phyloP scores from a whole-genome alignment of 37 sponge, comb jelly and placozoan genomes.

The Petrosia ficiformis region DNA sequence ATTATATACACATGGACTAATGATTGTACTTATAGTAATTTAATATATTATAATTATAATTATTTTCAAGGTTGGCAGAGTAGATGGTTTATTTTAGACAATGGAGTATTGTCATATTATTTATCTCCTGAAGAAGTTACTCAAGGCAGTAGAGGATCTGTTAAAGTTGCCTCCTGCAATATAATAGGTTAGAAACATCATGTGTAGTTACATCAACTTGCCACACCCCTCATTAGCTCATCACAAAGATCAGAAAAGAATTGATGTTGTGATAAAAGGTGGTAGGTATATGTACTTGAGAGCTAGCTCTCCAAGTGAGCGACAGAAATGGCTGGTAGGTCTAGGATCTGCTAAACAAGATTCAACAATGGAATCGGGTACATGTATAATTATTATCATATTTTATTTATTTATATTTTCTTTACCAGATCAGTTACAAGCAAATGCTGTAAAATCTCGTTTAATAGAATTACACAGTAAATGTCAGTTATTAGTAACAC shows the following conservation, averaged over 20 bases:
- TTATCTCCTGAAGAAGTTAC: constrained; percentile 66
- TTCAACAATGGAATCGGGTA: neutral
- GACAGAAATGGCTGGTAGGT: constrained; percentile 90
- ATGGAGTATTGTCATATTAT: constrained; percentile 84
- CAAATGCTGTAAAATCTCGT: constrained; percentile 31
- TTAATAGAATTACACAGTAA: constrained; percentile 55
- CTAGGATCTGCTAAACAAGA: constrained; percentile 72
- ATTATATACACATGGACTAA: no score
- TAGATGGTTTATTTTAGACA: constrained; percentile 82
- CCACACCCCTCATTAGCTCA: constrained; percentile 39
- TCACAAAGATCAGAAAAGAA: constrained; percentile 53
- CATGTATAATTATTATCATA: no score
- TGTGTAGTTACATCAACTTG: neutral
- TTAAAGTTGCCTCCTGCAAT: constrained; percentile 76
- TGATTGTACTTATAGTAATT: no score
- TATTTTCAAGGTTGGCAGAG: constrained; percentile 97
- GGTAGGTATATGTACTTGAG: constrained; percentile 65
- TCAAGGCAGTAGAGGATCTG: constrained; percentile 74
- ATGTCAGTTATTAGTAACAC: constrained; percentile 58
- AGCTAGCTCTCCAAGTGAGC: constrained; percentile 65
- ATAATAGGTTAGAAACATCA: constrained; percentile 47
- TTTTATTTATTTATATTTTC: neutral
- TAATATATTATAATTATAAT: no score
- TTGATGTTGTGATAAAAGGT: constrained; percentile 64
- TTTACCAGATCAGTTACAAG: neutral